Evolutionary conservation across 2,113 vertebrate species (phyloP).

Genomic region (Muntiacus muntjak): DNA sequence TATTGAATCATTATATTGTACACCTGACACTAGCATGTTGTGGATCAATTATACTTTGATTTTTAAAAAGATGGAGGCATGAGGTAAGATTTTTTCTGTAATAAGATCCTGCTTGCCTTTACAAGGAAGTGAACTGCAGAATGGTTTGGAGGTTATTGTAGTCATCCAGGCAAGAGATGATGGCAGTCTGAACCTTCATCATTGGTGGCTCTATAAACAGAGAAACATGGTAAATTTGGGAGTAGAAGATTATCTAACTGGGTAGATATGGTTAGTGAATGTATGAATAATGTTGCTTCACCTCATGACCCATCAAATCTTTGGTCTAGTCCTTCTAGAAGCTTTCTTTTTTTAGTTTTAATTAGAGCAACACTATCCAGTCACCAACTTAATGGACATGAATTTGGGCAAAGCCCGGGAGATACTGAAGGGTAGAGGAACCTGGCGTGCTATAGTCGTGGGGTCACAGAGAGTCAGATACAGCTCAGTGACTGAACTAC

Average conservation of each 20-base stretch:
- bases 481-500: background rate
- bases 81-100: background rate
- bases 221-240: background rate
- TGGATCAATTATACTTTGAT: background rate
- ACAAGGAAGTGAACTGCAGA: background rate
- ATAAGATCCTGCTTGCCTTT: background rate
- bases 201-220: background rate
- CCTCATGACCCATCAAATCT: background rate
- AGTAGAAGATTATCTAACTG: background rate
- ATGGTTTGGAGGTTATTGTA: background rate
- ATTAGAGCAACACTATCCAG: background rate
- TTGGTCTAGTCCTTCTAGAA: background rate
- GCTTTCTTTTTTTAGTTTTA: background rate
- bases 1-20: background rate
- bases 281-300: background rate
- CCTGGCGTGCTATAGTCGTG: background rate
- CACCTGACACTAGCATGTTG: background rate
- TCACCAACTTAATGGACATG: background rate
- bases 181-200: background rate
- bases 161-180: background rate
- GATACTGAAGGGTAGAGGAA: background rate
- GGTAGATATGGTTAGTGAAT: background rate
- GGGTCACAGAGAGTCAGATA: background rate
- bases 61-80: background rate
- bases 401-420: background rate